Conservation (phyloP, 1,140 invertebrate genomes). For the silkworm (Bombyx mori) region ASM3026992v2 NC_085107.1:7934501-7935000, state of each 20-base stretch:
- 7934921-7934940: constrained; percentile 35
- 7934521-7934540: no score
- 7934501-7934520: no score
- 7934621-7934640: background rate
- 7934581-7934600: background rate
- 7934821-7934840: constrained; percentile 61
- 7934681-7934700: constrained; percentile 1
- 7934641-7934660: constrained; percentile 5
- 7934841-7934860: constrained; percentile 59
- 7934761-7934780: constrained; percentile 52
- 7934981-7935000: no score
- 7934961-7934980: background rate
- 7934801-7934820: constrained; percentile 62
- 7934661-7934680: constrained; percentile 1
- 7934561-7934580: no score
- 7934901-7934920: constrained; percentile 25
- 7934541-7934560: no score
- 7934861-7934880: constrained; percentile 51
- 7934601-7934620: background rate
- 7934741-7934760: constrained; percentile 35
- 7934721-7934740: constrained; percentile 45
- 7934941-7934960: background rate
- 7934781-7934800: constrained; percentile 62
- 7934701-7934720: constrained; percentile 14
- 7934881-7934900: constrained; percentile 41